These are phyloP conservation scores for Colius striatus DNA, from an alignment of 2,113 vertebrate genomes.

Conservation along the genomic window DNA sequence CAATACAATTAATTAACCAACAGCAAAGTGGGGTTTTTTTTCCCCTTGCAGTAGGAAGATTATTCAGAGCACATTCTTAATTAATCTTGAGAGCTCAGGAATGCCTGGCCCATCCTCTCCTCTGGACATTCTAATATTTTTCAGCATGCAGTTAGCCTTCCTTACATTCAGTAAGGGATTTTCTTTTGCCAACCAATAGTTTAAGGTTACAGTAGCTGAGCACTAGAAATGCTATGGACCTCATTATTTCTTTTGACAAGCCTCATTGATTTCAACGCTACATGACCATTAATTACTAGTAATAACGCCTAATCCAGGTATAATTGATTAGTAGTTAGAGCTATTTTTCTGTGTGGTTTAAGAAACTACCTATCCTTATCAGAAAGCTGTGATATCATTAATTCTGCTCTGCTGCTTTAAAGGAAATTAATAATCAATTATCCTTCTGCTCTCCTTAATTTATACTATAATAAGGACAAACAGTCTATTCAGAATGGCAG, in stretches of 20 bases:
- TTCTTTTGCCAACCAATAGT: not conserved
- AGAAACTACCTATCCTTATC: constrained; percentile 4
- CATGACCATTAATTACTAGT: constrained; percentile 45
- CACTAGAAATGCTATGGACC: not conserved
- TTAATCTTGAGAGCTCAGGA: not conserved
- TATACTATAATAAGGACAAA: constrained; percentile 23
- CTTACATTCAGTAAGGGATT: not conserved
- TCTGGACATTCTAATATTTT: not conserved
- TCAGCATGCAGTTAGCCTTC: not conserved
- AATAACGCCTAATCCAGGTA: constrained; percentile 50
- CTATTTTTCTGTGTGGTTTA: constrained; percentile 41
- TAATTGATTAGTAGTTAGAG: constrained; percentile 47
- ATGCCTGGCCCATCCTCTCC: not conserved
- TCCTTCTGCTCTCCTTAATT: constrained; percentile 42
- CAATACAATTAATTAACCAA: not conserved
- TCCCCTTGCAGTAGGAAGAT: not conserved
- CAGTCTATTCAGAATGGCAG: not conserved
- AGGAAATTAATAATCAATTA: constrained; percentile 70
- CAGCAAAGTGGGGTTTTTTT: not conserved
- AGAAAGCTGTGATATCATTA: constrained; percentile 44
- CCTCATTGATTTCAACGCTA: constrained; percentile 62
- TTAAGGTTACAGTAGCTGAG: not conserved
- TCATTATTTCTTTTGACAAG: constrained; percentile 48
- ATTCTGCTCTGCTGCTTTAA: constrained; percentile 52
- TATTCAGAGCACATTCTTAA: not conserved